Conservation (phyloP, 2,113 vertebrate species). For the Nycticebus coucang region DNA sequence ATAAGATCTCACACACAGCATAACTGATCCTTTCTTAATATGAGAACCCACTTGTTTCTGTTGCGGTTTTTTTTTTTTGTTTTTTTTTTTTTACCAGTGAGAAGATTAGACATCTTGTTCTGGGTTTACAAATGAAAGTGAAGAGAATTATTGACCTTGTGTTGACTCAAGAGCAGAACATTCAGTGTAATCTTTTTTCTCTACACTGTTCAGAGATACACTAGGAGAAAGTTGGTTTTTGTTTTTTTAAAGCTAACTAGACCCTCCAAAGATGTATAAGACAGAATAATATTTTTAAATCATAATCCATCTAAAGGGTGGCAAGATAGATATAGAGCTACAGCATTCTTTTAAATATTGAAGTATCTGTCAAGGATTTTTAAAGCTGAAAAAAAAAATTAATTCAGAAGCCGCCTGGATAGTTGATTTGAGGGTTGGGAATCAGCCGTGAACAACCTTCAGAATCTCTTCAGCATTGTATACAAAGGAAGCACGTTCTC, state of each 20-base stretch:
- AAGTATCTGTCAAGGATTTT: neutral
- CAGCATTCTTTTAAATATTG: conserved; percentile 8
- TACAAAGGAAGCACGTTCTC: neutral
- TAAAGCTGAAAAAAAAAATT: conserved; percentile 37
- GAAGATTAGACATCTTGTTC: conserved; percentile 47
- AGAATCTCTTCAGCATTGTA: neutral
- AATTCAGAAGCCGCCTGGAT: neutral
- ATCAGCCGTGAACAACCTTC: neutral
- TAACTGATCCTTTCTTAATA: conserved; percentile 22
- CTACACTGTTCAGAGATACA: neutral
- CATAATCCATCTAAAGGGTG: neutral
- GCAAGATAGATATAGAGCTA: neutral
- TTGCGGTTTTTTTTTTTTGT: neutral
- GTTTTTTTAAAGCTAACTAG: neutral
- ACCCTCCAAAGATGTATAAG: neutral
- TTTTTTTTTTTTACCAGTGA: conserved; percentile 41
- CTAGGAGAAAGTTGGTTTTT: neutral
- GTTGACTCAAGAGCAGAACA: conserved; percentile 50
- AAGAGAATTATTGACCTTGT: conserved; percentile 47
- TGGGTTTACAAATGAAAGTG: conserved; percentile 29
- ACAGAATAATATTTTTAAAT: conserved; percentile 22
- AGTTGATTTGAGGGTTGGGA: neutral
- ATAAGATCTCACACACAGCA: conserved; percentile 10
- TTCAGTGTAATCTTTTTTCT: neutral
- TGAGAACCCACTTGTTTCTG: neutral